Conservation (phyloP, 2,888 invertebrate species). For the Danaus chrysippus region DNA sequence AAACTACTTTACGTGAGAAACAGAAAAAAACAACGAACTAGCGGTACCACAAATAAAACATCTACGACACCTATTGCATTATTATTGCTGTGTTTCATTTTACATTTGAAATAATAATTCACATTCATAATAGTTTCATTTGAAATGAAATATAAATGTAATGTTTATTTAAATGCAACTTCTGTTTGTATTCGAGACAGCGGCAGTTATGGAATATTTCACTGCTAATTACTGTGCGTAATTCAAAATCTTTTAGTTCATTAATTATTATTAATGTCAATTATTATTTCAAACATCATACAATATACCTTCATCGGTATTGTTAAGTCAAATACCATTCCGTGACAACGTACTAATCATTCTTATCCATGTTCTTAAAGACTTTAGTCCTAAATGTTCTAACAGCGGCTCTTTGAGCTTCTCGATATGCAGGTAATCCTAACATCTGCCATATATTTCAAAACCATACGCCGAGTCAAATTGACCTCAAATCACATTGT, state of each 20-base stretch:
- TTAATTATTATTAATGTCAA: conserved; percentile 26
- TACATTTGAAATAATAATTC: conserved; percentile 34
- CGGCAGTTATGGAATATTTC: neutral
- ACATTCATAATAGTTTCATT: conserved; percentile 9
- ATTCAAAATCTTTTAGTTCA: neutral
- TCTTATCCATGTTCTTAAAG: too few species aligned
- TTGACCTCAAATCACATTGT: conserved; percentile 24
- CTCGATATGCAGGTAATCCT: too few species aligned
- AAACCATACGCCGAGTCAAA: conserved; percentile 14
- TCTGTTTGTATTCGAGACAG: conserved; percentile 3
- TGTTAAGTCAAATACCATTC: conserved; percentile 41
- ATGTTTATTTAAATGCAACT: neutral
- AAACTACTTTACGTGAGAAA: conserved; percentile 25
- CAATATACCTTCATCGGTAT: conserved; percentile 50
- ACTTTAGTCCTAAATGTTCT: too few species aligned
- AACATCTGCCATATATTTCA: conserved; percentile 12
- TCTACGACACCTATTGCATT: conserved; percentile 67
- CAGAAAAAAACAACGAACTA: conserved; percentile 53
- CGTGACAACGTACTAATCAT: conserved; percentile 12
- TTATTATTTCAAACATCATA: conserved; percentile 49
- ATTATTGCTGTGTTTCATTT: conserved; percentile 65
- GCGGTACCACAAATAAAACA: conserved; percentile 62
- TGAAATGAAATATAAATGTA: conserved; percentile 4
- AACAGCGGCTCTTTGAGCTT: too few species aligned
- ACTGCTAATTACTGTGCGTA: neutral